Evolutionary conservation across 2,113 vertebrate genomes (phyloP).

Genomic region (Chloebia gouldiae): DNA sequence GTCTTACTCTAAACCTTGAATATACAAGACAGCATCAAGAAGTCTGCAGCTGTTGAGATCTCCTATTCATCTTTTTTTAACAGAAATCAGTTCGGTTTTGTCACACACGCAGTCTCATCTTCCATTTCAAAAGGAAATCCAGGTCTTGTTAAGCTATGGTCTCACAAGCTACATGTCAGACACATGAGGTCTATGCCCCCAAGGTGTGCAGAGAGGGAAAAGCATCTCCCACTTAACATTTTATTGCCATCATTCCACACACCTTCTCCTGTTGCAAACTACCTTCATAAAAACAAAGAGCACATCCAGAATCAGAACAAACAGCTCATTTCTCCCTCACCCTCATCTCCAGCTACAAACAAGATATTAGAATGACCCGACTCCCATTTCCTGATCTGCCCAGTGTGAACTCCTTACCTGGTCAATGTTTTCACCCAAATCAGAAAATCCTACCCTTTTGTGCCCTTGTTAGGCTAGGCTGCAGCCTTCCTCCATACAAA

Average conservation of each 20-base stretch:
- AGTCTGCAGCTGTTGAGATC: not conserved
- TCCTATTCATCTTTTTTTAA: constrained; percentile 1
- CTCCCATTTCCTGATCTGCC: not conserved
- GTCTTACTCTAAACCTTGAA: not conserved
- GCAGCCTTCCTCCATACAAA: not conserved
- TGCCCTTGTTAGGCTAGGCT: not conserved
- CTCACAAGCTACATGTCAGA: not conserved
- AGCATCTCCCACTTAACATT: not conserved
- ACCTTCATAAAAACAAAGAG: not conserved
- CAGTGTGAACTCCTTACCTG: not conserved
- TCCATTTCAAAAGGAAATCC: not conserved
- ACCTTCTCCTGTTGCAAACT: not conserved
- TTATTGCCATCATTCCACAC: not conserved
- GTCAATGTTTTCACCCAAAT: not conserved
- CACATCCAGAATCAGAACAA: not conserved
- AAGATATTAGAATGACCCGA: not conserved
- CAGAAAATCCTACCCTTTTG: not conserved
- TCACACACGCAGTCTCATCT: not conserved
- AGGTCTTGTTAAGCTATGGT: not conserved
- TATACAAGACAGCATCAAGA: not conserved
- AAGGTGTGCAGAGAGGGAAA: not conserved
- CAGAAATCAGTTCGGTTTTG: not conserved
- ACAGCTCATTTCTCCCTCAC: not conserved
- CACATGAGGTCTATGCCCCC: not conserved
- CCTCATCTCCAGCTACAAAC: rapidly evolving